A percentile compares a stretch with the other conserved stretches of the same genome.
Evolutionary conservation across 1,140 invertebrate species (phyloP).

Genomic region (Acyrthosiphon pisum): DNA sequence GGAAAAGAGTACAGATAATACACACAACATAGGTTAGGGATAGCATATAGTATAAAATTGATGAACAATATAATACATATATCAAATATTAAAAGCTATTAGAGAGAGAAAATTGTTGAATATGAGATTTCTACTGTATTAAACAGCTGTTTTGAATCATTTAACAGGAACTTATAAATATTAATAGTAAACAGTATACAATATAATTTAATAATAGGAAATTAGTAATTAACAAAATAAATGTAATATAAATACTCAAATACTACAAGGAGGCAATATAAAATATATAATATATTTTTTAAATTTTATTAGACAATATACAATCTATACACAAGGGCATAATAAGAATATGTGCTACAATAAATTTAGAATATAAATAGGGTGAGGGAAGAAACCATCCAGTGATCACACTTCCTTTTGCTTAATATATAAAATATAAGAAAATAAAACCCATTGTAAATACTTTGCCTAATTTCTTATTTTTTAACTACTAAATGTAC

Average conservation of each 20-base stretch:
- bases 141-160: not conserved
- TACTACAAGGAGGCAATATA: not conserved
- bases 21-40: too few species aligned
- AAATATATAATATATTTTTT: too few species aligned
- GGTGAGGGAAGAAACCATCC: too few species aligned
- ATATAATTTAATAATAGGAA: not conserved
- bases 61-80: not conserved
- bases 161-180: conserved; percentile 22
- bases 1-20: too few species aligned
- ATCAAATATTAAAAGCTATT: not conserved
- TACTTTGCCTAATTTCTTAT: not conserved
- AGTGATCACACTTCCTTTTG: too few species aligned
- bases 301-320: too few species aligned
- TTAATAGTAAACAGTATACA: not conserved
- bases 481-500: not conserved
- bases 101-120: not conserved
- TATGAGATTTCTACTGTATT: not conserved
- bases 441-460: conserved; percentile 7
- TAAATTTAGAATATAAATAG: too few species aligned
- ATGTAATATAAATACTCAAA: not conserved
- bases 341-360: too few species aligned
- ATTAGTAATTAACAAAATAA: not conserved
- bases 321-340: too few species aligned
- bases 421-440: not conserved
- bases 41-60: too few species aligned